Evolutionary conservation across 2,113 vertebrate genomes (phyloP), one percentile per base, ranked within the genome.

Genomic region (Ginglymostoma cirratum): DNA sequence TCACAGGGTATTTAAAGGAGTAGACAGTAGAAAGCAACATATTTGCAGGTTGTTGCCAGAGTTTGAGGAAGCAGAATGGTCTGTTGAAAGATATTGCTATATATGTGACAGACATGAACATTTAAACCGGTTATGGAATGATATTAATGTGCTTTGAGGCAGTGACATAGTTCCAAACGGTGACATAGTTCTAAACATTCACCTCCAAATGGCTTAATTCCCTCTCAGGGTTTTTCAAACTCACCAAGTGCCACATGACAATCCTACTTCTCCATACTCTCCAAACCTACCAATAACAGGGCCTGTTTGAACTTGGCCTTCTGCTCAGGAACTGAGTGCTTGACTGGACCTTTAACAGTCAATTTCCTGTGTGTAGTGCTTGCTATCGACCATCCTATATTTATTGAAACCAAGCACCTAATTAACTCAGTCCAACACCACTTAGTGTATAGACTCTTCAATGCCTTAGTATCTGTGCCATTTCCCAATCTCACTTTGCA

Each of bases 401-500:
- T 93, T 93, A 93, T 38, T 66, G 89, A 90, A 90, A 30, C 48
- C 48, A 61, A 30, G 61, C 87, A 90, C 12, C 34, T 27, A 92
- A 66, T 92, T 92, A 92, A 34, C 34, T n/a, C n/a, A 61, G 34
- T 15, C 89, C 89, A 21, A 92, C 34, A 66, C 52, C 52, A 38
- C 66, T 92, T 38, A 21, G 65, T 7, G 7, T 66, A 17, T 5
- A 10, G 61, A 38, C n/a, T 23, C n/a, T 93, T 92, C 87, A 65
- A 66, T 66, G 61, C 38, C 61, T 61, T n/a, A 90, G 15, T 55
- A 90, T 90, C 87, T 90, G 87, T 90, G 52, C 52, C 27, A 61
- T 66, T 21, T 65, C n/a, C 89, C 61, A 93, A 93, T 38, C 5
- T 66, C 89, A 93, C 38, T 61, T 93, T 93, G 89, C 89, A 72